Evolutionary conservation across 2,888 invertebrate genomes (phyloP).

Genomic region (Papilio demoleus): DNA sequence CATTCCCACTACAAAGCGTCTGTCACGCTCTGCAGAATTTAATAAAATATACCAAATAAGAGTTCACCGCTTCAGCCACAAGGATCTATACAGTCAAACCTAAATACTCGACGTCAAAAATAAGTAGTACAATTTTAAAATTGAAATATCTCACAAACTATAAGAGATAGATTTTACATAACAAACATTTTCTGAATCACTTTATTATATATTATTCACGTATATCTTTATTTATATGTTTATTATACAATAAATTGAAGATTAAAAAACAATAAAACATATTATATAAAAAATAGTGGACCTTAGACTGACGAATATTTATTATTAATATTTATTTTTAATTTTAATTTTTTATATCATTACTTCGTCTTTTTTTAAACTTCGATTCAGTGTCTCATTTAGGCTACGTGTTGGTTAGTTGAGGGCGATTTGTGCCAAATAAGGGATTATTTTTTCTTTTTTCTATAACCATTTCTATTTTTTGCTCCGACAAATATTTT

Average conservation of each 20-base stretch:
- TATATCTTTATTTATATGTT: no score
- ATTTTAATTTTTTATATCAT: no score
- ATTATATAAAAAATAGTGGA: no score
- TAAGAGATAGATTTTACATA: neutral
- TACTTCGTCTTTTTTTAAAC: no score
- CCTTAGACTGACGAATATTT: no score
- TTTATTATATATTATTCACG: no score
- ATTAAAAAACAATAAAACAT: no score
- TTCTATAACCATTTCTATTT: neutral
- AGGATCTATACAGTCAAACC: constrained; percentile 24
- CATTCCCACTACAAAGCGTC: constrained; percentile 20
- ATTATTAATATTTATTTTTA: no score
- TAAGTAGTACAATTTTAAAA: neutral
- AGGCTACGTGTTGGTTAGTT: no score
- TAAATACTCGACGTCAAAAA: neutral
- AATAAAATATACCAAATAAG: constrained; percentile 34
- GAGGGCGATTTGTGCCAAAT: neutral
- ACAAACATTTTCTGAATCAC: neutral
- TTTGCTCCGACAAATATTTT: neutral
- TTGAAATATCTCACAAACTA: neutral
- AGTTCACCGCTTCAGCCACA: neutral
- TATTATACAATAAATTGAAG: no score
- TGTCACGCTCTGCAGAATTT: constrained; percentile 27
- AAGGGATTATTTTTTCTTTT: neutral
- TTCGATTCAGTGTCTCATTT: no score